These are phyloP conservation scores for Tricholauxania praeusta DNA, from an alignment of 2,888 invertebrate genomes.

Conservation along the genomic window DNA sequence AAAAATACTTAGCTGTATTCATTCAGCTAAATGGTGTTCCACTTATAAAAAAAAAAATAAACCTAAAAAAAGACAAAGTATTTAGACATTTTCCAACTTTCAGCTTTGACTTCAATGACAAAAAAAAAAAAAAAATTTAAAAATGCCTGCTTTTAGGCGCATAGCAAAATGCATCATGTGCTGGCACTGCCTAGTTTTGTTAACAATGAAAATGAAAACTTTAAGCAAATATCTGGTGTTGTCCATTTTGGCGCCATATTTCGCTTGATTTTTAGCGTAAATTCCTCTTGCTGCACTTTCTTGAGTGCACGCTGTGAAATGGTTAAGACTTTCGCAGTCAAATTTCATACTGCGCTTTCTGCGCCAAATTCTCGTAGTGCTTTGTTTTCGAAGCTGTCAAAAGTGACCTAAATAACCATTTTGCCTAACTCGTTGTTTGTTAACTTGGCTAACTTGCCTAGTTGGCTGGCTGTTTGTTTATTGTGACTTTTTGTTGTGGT, in stretches of 20 bases:
- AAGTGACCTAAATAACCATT: conserved; percentile 10
- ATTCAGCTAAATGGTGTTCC: conserved; percentile 1
- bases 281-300: background rate
- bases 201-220: conserved; percentile 3
- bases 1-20: background rate
- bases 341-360: conserved; percentile 15
- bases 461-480: conserved; percentile 8
- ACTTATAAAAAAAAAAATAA: background rate
- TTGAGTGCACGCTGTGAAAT: background rate
- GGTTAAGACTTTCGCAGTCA: conserved; percentile 7
- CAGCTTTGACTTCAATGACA: background rate
- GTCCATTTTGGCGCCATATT: background rate
- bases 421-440: conserved; percentile 4
- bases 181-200: background rate
- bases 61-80: background rate
- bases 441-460: conserved; percentile 14
- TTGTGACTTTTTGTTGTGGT: background rate
- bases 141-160: background rate
- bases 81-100: background rate
- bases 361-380: background rate
- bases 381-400: conserved; percentile 11
- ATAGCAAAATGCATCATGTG: background rate
- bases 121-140: background rate
- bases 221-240: background rate
- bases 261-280: background rate